Percentiles rank a stretch among this genome's conserved stretches.
phyloP scores from a whole-genome alignment of 2,888 invertebrate genomes.

The Andrena praecox region DNA sequence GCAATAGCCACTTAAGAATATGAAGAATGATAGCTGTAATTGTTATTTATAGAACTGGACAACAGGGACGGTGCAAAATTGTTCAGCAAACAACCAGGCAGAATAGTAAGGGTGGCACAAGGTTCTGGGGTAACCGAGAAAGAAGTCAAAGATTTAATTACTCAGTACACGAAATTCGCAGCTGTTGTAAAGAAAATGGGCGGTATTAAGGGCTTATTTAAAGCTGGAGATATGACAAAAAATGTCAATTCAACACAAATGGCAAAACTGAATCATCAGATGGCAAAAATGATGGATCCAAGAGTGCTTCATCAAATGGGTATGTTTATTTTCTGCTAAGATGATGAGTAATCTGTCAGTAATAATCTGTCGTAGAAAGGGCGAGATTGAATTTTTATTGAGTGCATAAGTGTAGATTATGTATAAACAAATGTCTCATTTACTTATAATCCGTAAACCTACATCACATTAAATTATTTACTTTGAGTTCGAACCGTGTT shows the following conservation, averaged over 20 bases:
- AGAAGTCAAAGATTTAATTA: conserved; percentile 98
- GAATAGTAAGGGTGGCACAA: conserved; percentile 94
- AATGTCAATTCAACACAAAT: conserved; percentile 99
- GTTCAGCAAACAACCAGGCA: conserved; percentile 95
- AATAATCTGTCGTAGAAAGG: not conserved
- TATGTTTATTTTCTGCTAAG: conserved; percentile 71
- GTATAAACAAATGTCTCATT: too few relatives aligned
- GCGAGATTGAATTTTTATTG: not conserved
- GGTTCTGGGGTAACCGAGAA: conserved; percentile 97
- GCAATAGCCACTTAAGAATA: not conserved
- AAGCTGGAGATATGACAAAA: conserved; percentile 99
- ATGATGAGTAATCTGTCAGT: not conserved
- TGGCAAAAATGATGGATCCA: conserved; percentile 99
- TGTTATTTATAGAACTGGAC: conserved; percentile 91
- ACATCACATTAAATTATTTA: too few relatives aligned
- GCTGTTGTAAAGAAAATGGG: conserved; percentile 99
- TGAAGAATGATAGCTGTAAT: not conserved
- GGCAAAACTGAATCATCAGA: conserved; percentile 99
- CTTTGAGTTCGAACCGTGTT: too few relatives aligned
- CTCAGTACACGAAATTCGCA: conserved; percentile 99
- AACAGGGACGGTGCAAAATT: conserved; percentile 98
- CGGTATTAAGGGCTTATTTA: conserved; percentile 99
- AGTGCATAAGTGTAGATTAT: not conserved
- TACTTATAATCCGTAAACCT: too few relatives aligned
- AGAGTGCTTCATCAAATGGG: conserved; percentile 97